These are phyloP conservation scores for Triops longicaudatus DNA, from an alignment of 1,140 invertebrate genomes.

Conservation along the genomic window DNA sequence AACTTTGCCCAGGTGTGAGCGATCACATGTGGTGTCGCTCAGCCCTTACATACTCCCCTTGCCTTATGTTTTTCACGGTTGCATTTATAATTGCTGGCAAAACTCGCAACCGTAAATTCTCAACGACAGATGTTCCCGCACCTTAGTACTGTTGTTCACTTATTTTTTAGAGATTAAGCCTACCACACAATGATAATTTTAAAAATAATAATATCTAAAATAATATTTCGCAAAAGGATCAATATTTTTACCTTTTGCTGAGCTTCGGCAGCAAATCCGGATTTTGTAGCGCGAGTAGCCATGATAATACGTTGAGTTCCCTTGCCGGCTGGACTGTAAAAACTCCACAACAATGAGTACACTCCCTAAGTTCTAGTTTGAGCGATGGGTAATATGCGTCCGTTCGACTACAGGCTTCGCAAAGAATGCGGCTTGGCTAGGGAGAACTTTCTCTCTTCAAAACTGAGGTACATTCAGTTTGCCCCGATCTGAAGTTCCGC, in stretches of 20 bases:
- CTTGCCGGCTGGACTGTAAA: not conserved
- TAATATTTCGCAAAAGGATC: too few species aligned
- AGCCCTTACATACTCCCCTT: not conserved
- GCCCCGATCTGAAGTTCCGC: not conserved
- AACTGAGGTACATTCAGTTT: not conserved
- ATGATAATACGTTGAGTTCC: not conserved
- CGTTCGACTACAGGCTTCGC: not conserved
- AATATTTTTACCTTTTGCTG: constrained; percentile 65
- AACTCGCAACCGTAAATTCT: not conserved
- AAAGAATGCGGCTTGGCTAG: not conserved
- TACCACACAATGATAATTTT: not conserved
- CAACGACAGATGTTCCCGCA: not conserved
- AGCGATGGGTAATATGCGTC: not conserved
- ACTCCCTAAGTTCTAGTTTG: not conserved
- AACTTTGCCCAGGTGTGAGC: not conserved
- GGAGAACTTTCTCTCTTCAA: not conserved
- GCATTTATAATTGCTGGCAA: not conserved
- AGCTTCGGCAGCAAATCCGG: constrained; percentile 86
- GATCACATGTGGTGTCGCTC: not conserved
- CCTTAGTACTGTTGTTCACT: not conserved
- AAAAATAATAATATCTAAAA: too few species aligned
- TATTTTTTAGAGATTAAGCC: not conserved
- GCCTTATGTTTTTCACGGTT: not conserved
- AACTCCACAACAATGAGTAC: not conserved
- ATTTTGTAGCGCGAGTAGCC: constrained; percentile 74